phyloP scores from a whole-genome alignment of 2,888 invertebrate species.

The Drosophila cyrtoloma region DNA sequence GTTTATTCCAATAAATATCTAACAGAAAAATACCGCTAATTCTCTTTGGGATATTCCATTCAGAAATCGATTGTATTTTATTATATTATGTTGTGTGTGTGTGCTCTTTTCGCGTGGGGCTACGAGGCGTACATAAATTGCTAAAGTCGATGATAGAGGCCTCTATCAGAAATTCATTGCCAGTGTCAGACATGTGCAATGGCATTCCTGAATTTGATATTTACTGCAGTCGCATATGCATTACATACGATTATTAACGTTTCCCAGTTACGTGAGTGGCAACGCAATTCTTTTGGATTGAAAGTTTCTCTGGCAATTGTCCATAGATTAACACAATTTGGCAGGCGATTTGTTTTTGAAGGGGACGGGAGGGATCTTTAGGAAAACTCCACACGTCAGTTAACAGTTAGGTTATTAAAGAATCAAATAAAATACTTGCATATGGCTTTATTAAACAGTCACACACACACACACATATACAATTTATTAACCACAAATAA shows the following conservation, averaged over 20 bases:
- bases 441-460: conserved; percentile 19
- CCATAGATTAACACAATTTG: conserved; percentile 17
- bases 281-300: conserved; percentile 31
- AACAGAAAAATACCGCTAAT: background rate
- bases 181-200: conserved; percentile 43
- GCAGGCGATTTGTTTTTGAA: background rate
- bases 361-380: conserved; percentile 13
- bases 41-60: background rate
- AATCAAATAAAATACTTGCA: conserved; percentile 35
- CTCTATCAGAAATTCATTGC: conserved; percentile 47
- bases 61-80: background rate
- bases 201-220: conserved; percentile 51
- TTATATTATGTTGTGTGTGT: background rate
- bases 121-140: conserved; percentile 1
- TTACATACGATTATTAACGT: conserved; percentile 67
- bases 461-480: conserved; percentile 4
- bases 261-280: conserved; percentile 62
- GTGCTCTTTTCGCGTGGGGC: background rate
- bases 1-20: background rate
- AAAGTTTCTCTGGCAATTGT: conserved; percentile 38
- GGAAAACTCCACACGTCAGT: conserved; percentile 49
- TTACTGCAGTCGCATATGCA: conserved; percentile 53
- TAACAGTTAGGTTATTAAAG: conserved; percentile 51
- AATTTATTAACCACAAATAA: conserved; percentile 36
- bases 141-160: conserved; percentile 2